Evolutionary conservation across 2,888 invertebrate species (phyloP).

Genomic region (Tethea ocularis): DNA sequence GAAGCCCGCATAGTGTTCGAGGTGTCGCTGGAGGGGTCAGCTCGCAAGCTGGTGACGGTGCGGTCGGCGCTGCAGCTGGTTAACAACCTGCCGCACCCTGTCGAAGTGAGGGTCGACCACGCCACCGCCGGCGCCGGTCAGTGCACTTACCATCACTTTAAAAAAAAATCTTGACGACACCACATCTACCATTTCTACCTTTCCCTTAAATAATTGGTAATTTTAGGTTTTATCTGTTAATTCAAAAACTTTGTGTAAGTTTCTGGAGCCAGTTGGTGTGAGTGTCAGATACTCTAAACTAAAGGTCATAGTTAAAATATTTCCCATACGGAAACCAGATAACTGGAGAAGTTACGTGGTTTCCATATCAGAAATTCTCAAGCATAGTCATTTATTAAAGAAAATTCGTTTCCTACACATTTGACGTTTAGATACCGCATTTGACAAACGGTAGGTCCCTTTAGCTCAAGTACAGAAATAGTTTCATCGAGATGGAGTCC

Average conservation of each 20-base stretch:
- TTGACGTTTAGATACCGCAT: conserved; percentile 31
- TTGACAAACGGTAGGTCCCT: conserved; percentile 29
- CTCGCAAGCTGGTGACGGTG: conserved; percentile 95
- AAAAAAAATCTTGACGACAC: too few species aligned
- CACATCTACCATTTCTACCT: too few species aligned
- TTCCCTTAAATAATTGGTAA: too few species aligned
- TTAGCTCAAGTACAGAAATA: not conserved
- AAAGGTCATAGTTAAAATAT: too few species aligned
- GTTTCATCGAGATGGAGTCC: too few species aligned
- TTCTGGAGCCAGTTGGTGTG: not conserved
- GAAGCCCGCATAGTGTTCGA: conserved; percentile 94
- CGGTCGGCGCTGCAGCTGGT: conserved; percentile 93
- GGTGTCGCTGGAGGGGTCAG: conserved; percentile 96
- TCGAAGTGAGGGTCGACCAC: conserved; percentile 79
- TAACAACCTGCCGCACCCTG: conserved; percentile 89
- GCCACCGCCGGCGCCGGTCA: conserved; percentile 56
- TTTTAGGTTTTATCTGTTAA: too few species aligned
- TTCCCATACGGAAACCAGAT: too few species aligned
- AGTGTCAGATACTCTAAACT: not conserved
- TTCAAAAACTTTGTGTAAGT: too few species aligned
- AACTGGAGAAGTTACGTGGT: too few species aligned
- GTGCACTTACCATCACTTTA: conserved; percentile 8
- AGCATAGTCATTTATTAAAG: too few species aligned
- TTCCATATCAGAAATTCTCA: too few species aligned
- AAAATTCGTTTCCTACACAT: not conserved